Evolutionary conservation across 2,888 invertebrate genomes (phyloP), one percentile per base, ranked within the genome.

Genomic region (Drosophila planitibia): DNA sequence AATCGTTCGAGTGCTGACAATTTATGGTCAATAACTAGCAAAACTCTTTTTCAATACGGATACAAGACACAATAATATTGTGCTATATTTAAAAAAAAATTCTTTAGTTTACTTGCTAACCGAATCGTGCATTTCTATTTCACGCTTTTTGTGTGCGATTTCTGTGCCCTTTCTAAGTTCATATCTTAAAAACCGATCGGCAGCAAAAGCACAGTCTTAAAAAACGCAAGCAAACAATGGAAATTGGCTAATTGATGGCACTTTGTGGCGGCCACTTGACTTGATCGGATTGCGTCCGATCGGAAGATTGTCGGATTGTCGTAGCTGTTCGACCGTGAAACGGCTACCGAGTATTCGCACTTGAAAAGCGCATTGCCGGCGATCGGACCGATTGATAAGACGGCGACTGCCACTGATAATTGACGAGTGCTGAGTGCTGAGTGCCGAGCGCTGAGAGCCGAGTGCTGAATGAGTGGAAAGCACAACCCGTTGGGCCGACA

Each of bases 191-290:
- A 35, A 16, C 33, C 16, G 61, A 76, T 76, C 59, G 32, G 12
- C 49, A 54, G 22, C 37, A 74, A 83, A 80, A 67, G 83, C 66
- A 55, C 83, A 81, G 16, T 51, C 47, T 25, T 3, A 3, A 51
- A 51, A 51, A 51, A 51, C 33, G 37, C 12, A 28, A 35, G 44
- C 28, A 30, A 69, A 70, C 74, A 83, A 82, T 66, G 68, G 53
- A 41, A 63, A 79, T 85, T 61, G 74, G 69, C 79, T 86, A 85
- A 85, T 85, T 86, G 76, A 79, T 73, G 89, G 82, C 68, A 81
- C 84, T 89, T 59, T 60, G 72, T 41, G 71, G 70, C 57, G 47
- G 55, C 52, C 79, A 89, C 84, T 85, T 85, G 89, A 85, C 86
- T 86, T 51, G 82, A 89, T 81, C 84, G 76, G 58, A 49, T 39